Evolutionary conservation across 2,113 vertebrate genomes (phyloP).

Genomic region (Centrocercus urophasianus): DNA sequence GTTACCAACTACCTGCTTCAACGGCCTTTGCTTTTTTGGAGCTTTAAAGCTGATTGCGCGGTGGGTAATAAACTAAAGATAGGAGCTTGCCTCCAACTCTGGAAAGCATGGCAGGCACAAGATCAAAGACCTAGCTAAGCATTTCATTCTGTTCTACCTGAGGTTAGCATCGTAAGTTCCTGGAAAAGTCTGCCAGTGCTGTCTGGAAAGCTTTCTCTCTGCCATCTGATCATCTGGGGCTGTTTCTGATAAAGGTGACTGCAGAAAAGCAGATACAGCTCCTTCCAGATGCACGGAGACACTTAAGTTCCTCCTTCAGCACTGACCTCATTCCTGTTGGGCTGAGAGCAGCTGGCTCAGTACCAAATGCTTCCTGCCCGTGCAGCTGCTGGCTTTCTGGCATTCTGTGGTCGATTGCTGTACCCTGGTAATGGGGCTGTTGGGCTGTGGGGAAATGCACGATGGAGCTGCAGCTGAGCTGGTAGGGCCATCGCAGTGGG

Average conservation of each 20-base stretch:
- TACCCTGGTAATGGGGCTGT: background rate
- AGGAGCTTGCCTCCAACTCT: background rate
- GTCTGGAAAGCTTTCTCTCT: background rate
- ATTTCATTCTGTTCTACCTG: background rate
- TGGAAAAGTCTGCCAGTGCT: background rate
- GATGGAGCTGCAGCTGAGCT: background rate
- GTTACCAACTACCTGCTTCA: background rate
- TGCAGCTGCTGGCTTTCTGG: background rate
- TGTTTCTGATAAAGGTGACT: background rate
- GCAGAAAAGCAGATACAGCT: background rate
- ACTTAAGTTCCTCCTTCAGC: background rate
- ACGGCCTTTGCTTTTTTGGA: background rate
- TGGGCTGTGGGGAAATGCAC: rapidly evolving
- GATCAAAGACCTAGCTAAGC: background rate
- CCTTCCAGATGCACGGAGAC: background rate
- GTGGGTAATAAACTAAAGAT: background rate
- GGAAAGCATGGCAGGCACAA: background rate
- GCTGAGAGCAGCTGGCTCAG: background rate
- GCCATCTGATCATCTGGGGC: background rate
- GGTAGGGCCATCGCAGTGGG: background rate
- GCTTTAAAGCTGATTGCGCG: background rate
- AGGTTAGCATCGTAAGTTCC: background rate
- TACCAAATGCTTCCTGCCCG: background rate
- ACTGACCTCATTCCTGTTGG: background rate
- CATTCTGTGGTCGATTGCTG: rapidly evolving